Percentiles rank a stretch among this genome's conserved stretches.
Conservation (phyloP, 2,888 invertebrate species). For the Seira musarum region DNA sequence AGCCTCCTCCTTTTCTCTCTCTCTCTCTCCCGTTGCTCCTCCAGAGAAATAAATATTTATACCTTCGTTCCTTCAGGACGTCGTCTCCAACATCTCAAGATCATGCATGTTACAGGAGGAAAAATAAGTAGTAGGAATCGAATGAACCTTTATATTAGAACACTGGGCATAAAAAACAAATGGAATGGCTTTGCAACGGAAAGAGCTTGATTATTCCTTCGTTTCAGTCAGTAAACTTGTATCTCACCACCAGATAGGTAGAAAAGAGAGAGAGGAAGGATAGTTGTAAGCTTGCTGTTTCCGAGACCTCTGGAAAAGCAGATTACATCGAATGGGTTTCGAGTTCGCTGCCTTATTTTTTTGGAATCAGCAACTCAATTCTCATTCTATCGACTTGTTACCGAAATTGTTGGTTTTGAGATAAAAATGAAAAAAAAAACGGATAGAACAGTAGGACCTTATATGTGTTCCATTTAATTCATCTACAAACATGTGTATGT, state of each 20-base stretch:
- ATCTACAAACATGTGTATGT: too few relatives aligned
- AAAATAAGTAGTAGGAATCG: slow-evolving; percentile 31
- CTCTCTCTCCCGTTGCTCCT: slow-evolving; percentile 25
- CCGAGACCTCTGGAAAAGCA: slow-evolving; percentile 3
- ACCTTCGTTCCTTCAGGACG: slow-evolving; percentile 55
- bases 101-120: slow-evolving; percentile 43
- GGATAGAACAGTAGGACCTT: too few relatives aligned
- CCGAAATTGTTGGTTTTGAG: too few relatives aligned
- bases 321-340: background rate
- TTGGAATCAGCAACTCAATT: too few relatives aligned
- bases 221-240: slow-evolving; percentile 1
- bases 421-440: too few relatives aligned
- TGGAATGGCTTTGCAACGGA: background rate
- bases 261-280: too few relatives aligned
- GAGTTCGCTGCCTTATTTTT: background rate
- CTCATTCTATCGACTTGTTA: too few relatives aligned
- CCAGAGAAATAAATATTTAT: slow-evolving; percentile 60
- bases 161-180: slow-evolving; percentile 9
- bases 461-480: too few relatives aligned
- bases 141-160: slow-evolving; percentile 20
- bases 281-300: background rate
- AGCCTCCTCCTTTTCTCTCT: slow-evolving; percentile 40
- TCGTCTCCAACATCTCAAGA: slow-evolving; percentile 56
- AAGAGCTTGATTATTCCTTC: slow-evolving; percentile 7
- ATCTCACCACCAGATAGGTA: slow-evolving; percentile 1